Evolutionary conservation across 2,797 vertebrate genomes (phyloP).

Genomic region (Ambastaia sidthimunki): DNA sequence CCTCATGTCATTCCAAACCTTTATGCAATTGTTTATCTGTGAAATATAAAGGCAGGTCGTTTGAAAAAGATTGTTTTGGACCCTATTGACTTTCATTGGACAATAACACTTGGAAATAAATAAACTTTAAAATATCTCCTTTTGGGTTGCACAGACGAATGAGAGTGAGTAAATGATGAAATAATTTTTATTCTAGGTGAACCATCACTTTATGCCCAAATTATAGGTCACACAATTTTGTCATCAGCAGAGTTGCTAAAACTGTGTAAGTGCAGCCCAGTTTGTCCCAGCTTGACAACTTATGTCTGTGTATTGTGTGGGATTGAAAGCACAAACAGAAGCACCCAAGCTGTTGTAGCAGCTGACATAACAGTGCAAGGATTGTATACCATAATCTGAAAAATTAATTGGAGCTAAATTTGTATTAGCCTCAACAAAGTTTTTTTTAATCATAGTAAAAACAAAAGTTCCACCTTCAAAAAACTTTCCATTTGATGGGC

Average conservation of each 20-base stretch:
- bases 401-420: background rate
- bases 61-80: no score
- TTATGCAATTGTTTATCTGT: background rate
- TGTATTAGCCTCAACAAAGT: background rate
- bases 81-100: no score
- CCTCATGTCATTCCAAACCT: background rate
- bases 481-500: constrained; percentile 76
- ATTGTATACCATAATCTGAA: background rate
- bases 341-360: no score
- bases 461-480: constrained; percentile 54
- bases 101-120: no score
- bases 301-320: no score
- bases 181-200: background rate
- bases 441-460: background rate
- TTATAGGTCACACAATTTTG: no score
- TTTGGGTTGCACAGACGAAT: background rate
- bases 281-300: no score
- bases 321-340: no score
- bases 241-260: no score
- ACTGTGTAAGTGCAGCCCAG: no score
- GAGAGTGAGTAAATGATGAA: background rate
- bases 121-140: background rate
- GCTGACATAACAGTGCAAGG: background rate
- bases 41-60: no score
- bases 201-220: background rate